Base-by-base conservation (phyloP, 2,888 invertebrate species). In the Heteropelma amictum region DNA sequence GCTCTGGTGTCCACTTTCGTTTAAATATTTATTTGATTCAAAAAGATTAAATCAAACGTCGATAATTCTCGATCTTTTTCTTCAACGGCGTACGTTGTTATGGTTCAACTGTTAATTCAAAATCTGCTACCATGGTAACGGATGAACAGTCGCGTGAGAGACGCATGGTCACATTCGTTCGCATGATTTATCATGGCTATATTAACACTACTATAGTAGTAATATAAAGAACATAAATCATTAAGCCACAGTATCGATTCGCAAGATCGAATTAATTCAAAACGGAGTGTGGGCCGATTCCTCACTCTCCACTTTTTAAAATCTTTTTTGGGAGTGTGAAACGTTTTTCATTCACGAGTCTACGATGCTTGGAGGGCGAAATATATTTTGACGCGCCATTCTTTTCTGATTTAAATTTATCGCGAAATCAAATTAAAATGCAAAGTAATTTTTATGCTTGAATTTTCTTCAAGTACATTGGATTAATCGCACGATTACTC, bases 101-200 rank as follows among this genome's bases (percentile, higher is more conserved):
- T 49, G 47, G 14, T 49, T 0, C n/a, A 49, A 49, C 26, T 12
- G 26, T 49, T 26, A 49, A 26, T 26, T 49, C 2, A 4, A 49
- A 23, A 26, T 23, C 12, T 10, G 26, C 10, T 49, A 49, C 47
- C 47, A n/a, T 49, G n/a, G 47, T 49, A 26, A 49, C 47, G 3
- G n/a, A 49, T 26, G 33, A 60, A 60, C 30, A 60, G 63, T 63
- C 19, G 30, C 33, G 30, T 33, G 3, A n/a, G n/a, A n/a, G 12
- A 38, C 38, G n/a, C 12, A 38, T 38, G 1, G 14, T 38, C 2
- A n/a, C 14, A 12, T 12, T 38, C 14, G 14, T 38, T 38, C 38
- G n/a, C 26, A 26, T 8, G 12, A 12, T 26, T 26, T 26, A 26
- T 49, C 26, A 47, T 19, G 47, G 47, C 26, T 49, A 26, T 49